Percentiles rank a stretch among this genome's conserved stretches.
Conservation (phyloP, 2,888 invertebrate genomes). For the Lacanobia wlatinum region DNA sequence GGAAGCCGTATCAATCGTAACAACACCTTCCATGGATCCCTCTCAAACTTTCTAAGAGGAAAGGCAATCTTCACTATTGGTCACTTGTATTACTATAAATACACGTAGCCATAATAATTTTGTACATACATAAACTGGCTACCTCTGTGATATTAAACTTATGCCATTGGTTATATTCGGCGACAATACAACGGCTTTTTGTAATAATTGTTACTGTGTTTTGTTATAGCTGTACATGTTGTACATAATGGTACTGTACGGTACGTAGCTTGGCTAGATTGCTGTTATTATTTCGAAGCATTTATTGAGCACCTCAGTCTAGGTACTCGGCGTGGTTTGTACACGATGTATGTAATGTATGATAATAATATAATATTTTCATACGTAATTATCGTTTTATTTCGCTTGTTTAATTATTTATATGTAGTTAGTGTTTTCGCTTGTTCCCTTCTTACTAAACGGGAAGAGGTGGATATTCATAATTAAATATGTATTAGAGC, state of each 20-base stretch:
- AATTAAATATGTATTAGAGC: no score
- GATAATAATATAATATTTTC: constrained; percentile 86
- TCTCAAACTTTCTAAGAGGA: constrained; percentile 8
- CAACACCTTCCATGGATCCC: not conserved
- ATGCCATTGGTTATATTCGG: constrained; percentile 69
- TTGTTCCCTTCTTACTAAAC: not conserved
- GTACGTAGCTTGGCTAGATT: constrained; percentile 78
- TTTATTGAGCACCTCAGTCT: constrained; percentile 79
- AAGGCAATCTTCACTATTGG: constrained; percentile 22
- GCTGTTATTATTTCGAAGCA: constrained; percentile 78
- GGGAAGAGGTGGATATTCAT: not conserved
- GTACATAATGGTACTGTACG: constrained; percentile 67
- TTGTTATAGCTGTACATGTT: constrained; percentile 69
- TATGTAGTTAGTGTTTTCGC: not conserved
- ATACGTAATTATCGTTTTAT: constrained; percentile 66
- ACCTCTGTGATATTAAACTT: constrained; percentile 80
- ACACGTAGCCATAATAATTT: constrained; percentile 60
- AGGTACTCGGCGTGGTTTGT: constrained; percentile 81
- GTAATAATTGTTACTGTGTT: constrained; percentile 68
- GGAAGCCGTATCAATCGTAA: not conserved
- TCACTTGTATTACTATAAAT: constrained; percentile 4
- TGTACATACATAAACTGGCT: constrained; percentile 72
- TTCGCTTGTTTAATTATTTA: constrained; percentile 1
- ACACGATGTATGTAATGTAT: constrained; percentile 82
- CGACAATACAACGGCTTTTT: constrained; percentile 72